Percentiles rank a stretch among this genome's conserved stretches.
Evolutionary conservation across 2,797 vertebrate genomes (phyloP).

Genomic region (Trematomus bernacchii): DNA sequence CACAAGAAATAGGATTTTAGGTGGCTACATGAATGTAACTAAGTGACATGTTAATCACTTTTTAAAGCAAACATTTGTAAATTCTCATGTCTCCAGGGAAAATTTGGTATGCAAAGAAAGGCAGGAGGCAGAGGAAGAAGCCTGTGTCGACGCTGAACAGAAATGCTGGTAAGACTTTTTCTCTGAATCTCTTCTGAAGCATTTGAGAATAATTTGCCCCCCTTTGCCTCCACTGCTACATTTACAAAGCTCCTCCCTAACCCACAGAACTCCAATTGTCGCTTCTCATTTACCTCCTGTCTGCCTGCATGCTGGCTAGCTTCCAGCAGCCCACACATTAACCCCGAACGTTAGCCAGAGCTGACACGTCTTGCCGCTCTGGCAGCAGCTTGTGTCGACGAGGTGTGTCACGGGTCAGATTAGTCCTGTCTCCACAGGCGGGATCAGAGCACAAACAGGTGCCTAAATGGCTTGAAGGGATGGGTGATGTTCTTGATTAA

Average conservation of each 20-base stretch:
- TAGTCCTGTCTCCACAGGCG: constrained; percentile 64
- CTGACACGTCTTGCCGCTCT: constrained; percentile 49
- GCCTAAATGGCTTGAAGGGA: constrained; percentile 66
- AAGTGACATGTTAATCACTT: constrained; percentile 28
- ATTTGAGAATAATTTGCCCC: neutral
- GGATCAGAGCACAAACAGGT: constrained; percentile 68
- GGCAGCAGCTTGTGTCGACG: constrained; percentile 64
- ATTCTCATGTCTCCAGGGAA: constrained; percentile 85
- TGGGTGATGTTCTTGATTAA: constrained; percentile 35
- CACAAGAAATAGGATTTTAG: neutral
- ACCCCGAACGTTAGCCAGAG: constrained; percentile 31
- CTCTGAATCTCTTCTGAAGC: neutral
- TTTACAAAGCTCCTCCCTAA: neutral
- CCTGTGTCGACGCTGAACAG: constrained; percentile 87
- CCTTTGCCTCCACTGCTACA: no score
- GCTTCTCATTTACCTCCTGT: constrained; percentile 31
- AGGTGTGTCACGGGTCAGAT: constrained; percentile 72
- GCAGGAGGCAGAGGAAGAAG: constrained; percentile 94
- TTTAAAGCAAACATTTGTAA: constrained; percentile 18
- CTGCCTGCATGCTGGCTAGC: constrained; percentile 4
- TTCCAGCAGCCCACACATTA: constrained; percentile 47
- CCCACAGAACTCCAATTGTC: constrained; percentile 16
- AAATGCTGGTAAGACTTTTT: constrained; percentile 87
- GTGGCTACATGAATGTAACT: constrained; percentile 5
- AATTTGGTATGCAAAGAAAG: constrained; percentile 94